Conservation (phyloP, 2,888 invertebrate genomes). For the Choreutis nemorana region DNA sequence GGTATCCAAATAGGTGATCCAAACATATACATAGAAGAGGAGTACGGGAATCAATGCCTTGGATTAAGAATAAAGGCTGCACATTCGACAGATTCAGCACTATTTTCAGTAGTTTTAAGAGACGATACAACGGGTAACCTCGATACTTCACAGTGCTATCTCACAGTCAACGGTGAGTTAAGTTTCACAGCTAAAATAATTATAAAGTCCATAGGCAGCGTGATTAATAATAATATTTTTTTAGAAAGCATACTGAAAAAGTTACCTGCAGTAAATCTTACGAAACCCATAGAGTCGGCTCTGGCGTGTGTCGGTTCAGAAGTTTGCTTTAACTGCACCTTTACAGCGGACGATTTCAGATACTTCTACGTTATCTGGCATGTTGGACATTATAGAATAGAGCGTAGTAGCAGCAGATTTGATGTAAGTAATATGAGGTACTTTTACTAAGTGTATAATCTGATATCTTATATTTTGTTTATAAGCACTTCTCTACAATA, state of each 20-base stretch:
- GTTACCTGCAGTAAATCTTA: background rate
- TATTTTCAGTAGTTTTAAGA: background rate
- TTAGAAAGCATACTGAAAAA: background rate
- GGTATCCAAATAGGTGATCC: background rate
- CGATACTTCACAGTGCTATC: background rate
- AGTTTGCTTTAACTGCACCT: background rate
- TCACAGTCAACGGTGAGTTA: background rate
- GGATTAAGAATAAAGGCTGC: background rate
- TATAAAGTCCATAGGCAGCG: background rate
- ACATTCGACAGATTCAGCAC: background rate
- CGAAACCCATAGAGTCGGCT: background rate
- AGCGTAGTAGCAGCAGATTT: background rate
- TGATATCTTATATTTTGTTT: background rate
- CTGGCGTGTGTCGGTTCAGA: background rate
- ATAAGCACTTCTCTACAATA: background rate
- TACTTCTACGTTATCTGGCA: background rate
- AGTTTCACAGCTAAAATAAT: background rate
- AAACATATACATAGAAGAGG: background rate
- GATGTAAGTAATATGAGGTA: background rate
- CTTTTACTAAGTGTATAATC: background rate
- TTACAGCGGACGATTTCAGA: background rate
- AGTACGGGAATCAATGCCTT: background rate
- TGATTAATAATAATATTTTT: background rate
- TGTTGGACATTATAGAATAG: background rate
- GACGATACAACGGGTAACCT: background rate